Evolutionary conservation across 1,140 invertebrate genomes (phyloP), one percentile per base, ranked within the genome.

Genomic region (Triops cancriformis): DNA sequence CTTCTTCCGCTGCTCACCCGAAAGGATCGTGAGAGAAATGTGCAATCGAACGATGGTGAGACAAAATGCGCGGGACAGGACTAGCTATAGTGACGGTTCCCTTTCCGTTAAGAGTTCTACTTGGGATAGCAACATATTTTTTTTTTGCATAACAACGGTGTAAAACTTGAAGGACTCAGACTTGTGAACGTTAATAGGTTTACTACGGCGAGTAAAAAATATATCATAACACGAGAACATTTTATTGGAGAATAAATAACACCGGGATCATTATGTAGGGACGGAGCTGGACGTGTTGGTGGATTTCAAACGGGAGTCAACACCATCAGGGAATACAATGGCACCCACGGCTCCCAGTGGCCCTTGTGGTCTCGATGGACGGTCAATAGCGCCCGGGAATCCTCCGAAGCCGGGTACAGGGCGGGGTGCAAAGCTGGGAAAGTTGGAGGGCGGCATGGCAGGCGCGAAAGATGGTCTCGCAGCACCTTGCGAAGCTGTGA

Each of bases 261-360:
- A 23, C 23, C 3, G 18, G 10, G 14, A 18, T 64, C 23, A 64
- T 64, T 64, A 12, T 14, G 51, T 64, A 64, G 10, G 51, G 23
- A n/a, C 5, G 51, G 23, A 23, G 6, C 51, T 23, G 51, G 51
- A 64, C 5, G 51, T 64, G 51, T 23, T 64, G 51, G 51, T 64
- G 51, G 14, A n/a, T 64, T 64, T 64, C 51, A 64, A 64, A 64
- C 51, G 51, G 7, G 51, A 64, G 51, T 64, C 51, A 18, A 64
- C 51, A n/a, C 51, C 51, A 14, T 64, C 51, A n/a, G 51, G 51
- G 51, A 64, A 64, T n/a, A 64, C 51, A 64, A 64, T 64, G 14
- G 14, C 51, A n/a, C 51, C 51, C 6, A 9, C 51, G 6, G 51
- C 51, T 64, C 51, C 51, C 18, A 12, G 51, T n/a, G 51, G 51